Evolutionary conservation across 2,113 vertebrate species (phyloP).

Genomic region (Paraplagusia blochii): DNA sequence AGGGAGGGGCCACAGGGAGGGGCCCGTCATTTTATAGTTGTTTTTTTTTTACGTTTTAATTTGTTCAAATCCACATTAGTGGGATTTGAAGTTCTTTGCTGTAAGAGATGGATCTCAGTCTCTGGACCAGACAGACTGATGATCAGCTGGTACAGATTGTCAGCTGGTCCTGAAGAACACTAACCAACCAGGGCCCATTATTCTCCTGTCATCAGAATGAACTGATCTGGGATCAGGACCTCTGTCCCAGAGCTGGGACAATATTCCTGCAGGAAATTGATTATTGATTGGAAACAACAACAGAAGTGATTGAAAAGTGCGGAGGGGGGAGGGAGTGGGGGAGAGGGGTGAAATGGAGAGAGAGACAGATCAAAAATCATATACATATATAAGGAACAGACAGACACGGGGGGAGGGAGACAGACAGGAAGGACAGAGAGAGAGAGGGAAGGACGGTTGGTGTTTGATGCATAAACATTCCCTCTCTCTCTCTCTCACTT

Average conservation of each 20-base stretch:
- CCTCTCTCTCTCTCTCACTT: constrained; percentile 42
- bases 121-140: too few species aligned
- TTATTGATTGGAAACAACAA: constrained; percentile 68
- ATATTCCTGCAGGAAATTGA: constrained; percentile 64
- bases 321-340: constrained; percentile 15
- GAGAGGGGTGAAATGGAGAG: constrained; percentile 9
- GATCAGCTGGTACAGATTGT: too few species aligned
- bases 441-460: too few species aligned
- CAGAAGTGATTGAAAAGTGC: constrained; percentile 50
- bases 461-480: constrained; percentile 73
- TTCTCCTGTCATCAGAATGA: too few species aligned
- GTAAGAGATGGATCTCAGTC: too few species aligned
- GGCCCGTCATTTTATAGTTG: too few species aligned
- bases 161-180: too few species aligned
- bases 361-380: constrained; percentile 49
- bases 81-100: too few species aligned
- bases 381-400: constrained; percentile 28
- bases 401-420: constrained; percentile 41
- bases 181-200: constrained; percentile 30
- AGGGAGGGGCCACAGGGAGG: too few species aligned
- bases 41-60: too few species aligned
- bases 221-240: constrained; percentile 50
- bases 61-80: too few species aligned
- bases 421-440: too few species aligned
- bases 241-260: constrained; percentile 26